A percentile compares a stretch with the other conserved stretches of the same genome.
These are phyloP conservation scores for Psilopsiagon aurifrons DNA, from an alignment of 2,113 vertebrate species.

Conservation along the genomic window DNA sequence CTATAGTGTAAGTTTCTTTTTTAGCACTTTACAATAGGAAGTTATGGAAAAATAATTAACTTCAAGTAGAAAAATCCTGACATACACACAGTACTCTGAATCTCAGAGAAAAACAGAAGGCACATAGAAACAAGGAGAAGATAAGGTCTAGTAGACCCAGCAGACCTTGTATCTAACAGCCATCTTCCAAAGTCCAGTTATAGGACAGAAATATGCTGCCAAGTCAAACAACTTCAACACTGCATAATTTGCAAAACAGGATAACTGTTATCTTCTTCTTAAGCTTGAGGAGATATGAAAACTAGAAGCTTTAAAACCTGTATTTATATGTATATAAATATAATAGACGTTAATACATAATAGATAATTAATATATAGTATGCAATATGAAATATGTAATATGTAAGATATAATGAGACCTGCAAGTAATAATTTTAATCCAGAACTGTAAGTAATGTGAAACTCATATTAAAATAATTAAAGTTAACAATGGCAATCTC, in stretches of 20 bases:
- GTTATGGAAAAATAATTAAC: neutral
- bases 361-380: too few species aligned
- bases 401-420: neutral
- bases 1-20: neutral
- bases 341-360: neutral
- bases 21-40: neutral
- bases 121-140: neutral
- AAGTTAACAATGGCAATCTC: neutral
- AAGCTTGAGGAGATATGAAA: neutral
- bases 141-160: neutral
- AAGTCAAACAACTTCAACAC: neutral
- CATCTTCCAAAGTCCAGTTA: neutral
- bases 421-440: neutral
- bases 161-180: neutral
- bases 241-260: neutral
- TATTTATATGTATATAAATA: neutral
- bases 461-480: neutral
- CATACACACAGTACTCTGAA: fast-evolving
- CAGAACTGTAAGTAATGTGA: neutral
- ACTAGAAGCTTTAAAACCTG: neutral
- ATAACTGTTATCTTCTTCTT: neutral
- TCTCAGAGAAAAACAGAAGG: neutral
- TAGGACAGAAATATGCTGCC: neutral
- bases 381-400: neutral
- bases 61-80: neutral